Evolutionary conservation across 1,140 invertebrate species (phyloP).

Genomic region (Myzus persicae): DNA sequence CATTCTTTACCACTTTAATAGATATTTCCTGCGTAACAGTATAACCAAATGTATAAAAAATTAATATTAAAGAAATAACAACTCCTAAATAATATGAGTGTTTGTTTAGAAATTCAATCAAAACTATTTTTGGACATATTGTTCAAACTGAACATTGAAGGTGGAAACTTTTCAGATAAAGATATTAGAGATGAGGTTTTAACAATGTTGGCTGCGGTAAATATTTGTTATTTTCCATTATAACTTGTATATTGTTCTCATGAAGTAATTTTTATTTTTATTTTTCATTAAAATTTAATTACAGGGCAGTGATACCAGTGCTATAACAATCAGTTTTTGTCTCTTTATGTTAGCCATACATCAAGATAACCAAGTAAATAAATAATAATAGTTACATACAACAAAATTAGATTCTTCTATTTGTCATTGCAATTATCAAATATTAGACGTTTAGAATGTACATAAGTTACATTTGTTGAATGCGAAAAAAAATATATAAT

Average conservation of each 20-base stretch:
- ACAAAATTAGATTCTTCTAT: no score
- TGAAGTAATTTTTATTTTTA: no score
- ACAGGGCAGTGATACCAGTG: slow-evolving; percentile 76
- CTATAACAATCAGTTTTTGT: slow-evolving; percentile 65
- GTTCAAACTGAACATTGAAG: slow-evolving; percentile 67
- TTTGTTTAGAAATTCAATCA: slow-evolving; percentile 59
- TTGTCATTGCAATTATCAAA: no score
- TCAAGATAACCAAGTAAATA: slow-evolving; percentile 68
- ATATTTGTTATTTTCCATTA: background rate
- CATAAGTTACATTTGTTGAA: no score
- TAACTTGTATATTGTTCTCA: no score
- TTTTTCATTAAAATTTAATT: slow-evolving; percentile 62
- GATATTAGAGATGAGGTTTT: slow-evolving; percentile 71
- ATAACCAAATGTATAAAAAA: background rate
- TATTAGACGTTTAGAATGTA: no score
- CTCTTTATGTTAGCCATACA: slow-evolving; percentile 68
- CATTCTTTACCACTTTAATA: no score
- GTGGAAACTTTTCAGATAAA: slow-evolving; percentile 66
- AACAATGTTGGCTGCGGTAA: slow-evolving; percentile 73
- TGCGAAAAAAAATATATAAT: no score
- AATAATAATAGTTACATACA: background rate
- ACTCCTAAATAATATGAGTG: background rate
- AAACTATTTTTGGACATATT: slow-evolving; percentile 71
- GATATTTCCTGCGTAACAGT: no score
- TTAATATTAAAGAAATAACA: background rate